phyloP scores from a whole-genome alignment of 2,888 invertebrate species.

The Lottia scabra region DNA sequence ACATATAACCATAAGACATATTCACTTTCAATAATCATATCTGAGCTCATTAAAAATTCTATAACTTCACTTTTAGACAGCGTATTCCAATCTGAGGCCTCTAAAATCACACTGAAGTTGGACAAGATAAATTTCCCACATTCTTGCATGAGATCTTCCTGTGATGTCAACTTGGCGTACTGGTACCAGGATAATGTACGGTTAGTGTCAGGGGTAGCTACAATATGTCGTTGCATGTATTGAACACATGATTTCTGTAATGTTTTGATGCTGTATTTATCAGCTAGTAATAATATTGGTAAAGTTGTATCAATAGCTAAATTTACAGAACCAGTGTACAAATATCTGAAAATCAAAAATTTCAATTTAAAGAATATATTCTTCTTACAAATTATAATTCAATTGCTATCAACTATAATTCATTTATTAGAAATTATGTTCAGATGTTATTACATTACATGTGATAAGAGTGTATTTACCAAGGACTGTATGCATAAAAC shows the following conservation, averaged over 20 bases:
- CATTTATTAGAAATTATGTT: too few species aligned
- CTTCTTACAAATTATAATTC: neutral
- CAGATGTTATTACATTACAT: too few species aligned
- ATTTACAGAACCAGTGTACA: constrained; percentile 51
- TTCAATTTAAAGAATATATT: too few species aligned
- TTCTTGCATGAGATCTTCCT: constrained; percentile 46
- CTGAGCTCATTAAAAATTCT: constrained; percentile 55
- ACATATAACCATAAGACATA: constrained; percentile 48
- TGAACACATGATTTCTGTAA: constrained; percentile 56
- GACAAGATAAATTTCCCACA: constrained; percentile 56
- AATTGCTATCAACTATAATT: constrained; percentile 1
- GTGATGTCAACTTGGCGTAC: constrained; percentile 55
- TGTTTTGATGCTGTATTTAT: constrained; percentile 56
- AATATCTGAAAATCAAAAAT: constrained; percentile 42
- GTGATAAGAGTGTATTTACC: too few species aligned
- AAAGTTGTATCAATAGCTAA: constrained; percentile 54
- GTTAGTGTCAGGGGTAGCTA: constrained; percentile 56
- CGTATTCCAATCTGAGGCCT: constrained; percentile 55
- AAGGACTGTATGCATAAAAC: too few species aligned
- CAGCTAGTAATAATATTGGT: constrained; percentile 53
- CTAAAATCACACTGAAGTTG: constrained; percentile 55
- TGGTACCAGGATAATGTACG: constrained; percentile 61
- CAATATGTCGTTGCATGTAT: constrained; percentile 60
- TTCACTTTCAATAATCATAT: constrained; percentile 55
- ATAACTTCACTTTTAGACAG: constrained; percentile 46